Evolutionary conservation across 2,888 invertebrate species (phyloP).

Genomic region (Dryomyza anilis): DNA sequence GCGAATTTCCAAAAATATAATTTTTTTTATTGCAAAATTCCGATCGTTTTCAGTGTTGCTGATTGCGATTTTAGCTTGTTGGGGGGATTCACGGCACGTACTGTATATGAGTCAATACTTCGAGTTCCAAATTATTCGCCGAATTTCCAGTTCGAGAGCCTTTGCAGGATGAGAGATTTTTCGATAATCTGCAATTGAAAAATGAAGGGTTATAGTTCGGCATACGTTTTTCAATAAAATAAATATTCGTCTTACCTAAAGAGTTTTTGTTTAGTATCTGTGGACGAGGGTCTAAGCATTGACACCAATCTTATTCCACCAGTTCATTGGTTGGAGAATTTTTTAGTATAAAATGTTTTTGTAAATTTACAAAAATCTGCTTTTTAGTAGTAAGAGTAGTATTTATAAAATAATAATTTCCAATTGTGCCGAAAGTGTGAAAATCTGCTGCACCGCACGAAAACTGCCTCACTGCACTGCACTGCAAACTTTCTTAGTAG

Average conservation of each 20-base stretch:
- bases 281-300: slow-evolving; percentile 55
- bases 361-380: background rate
- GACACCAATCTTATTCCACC: slow-evolving; percentile 51
- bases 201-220: background rate
- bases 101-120: slow-evolving; percentile 58
- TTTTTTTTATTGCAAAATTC: background rate
- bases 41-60: background rate
- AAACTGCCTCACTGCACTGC: background rate
- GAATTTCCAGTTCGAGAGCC: slow-evolving; percentile 61
- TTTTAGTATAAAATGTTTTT: background rate
- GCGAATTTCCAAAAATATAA: background rate
- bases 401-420: background rate
- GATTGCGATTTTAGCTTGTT: background rate
- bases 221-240: too few relatives aligned
- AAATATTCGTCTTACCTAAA: slow-evolving; percentile 44
- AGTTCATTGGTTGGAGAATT: slow-evolving; percentile 17
- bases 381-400: background rate
- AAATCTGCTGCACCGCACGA: background rate
- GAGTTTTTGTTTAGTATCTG: slow-evolving; percentile 45
- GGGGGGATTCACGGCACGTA: slow-evolving; percentile 57
- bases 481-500: slow-evolving; percentile 42
- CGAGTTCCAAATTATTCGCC: slow-evolving; percentile 58
- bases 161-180: slow-evolving; percentile 54
- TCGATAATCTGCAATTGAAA: slow-evolving; percentile 50
- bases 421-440: background rate